Evolutionary conservation across 2,113 vertebrate genomes (phyloP), one percentile per base, ranked within the genome.

Genomic region (Mobula birostris): DNA sequence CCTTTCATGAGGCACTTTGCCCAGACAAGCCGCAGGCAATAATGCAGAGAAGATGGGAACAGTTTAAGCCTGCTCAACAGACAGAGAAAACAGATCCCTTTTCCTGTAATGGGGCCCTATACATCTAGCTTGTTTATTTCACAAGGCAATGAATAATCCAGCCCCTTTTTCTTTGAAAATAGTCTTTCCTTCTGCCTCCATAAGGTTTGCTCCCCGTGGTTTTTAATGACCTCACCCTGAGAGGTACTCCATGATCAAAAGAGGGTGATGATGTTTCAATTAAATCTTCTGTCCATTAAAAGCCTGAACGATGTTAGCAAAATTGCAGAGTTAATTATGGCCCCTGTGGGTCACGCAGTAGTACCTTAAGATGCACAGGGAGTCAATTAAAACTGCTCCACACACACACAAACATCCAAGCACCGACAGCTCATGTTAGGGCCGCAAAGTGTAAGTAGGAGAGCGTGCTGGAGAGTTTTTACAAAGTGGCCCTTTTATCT

Each of bases 251-350:
- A 19, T 66, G 61, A 36, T 90, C 85, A 90, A 68, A 90, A 90
- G 85, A 32, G 17, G 85, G 85, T 66, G 83, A 88, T 63, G 85
- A 90, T 90, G 85, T 90, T 90, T 90, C 29, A 90, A 90, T 90
- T 90, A 90, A 90, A 66, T 66, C 61, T 90, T 66, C 85, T n/a
- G 29, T 68, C 85, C 85, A 90, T 90, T 90, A 90, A 90, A 66
- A 63, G 4, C 85, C 85, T 66, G 2, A 32, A 90, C 7, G 24
- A 87, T 66, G 85, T 90, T 61, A 32, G 85, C 32, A 90, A 66
- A 66, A 90, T 90, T 17, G 85, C 11, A 66, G 63, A n/a, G 29
- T 90, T 90, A 32, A 66, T 88, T 88, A 88, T 88, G 63, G 61
- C 66, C 61, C 85, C 85, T 32, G 61, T 63, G 61, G 85, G 85